A percentile compares a stretch with the other conserved stretches of the same genome.
These are phyloP conservation scores for Corvus moneduloides DNA, from an alignment of 2,113 vertebrate species.

Conservation along the genomic window DNA sequence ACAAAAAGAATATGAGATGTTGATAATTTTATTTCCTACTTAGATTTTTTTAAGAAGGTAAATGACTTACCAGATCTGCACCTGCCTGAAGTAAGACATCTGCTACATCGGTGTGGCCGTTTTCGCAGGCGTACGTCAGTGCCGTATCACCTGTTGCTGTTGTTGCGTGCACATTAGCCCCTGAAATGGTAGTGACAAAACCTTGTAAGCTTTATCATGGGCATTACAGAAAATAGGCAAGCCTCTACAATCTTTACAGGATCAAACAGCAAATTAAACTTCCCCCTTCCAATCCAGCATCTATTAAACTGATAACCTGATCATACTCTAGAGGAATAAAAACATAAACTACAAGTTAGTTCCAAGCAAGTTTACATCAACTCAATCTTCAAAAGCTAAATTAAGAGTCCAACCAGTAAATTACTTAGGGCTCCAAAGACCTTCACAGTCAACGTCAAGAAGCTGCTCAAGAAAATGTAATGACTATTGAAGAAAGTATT, in stretches of 20 bases:
- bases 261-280: not conserved
- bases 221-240: accelerated
- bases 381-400: not conserved
- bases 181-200: slow-evolving; percentile 58
- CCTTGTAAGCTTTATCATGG: not conserved
- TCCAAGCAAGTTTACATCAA: not conserved
- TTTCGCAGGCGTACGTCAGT: slow-evolving; percentile 96
- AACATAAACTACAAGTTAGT: not conserved
- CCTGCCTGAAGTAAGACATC: slow-evolving; percentile 96
- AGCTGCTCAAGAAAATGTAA: not conserved
- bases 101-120: slow-evolving; percentile 97
- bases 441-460: not conserved
- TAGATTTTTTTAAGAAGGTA: not conserved
- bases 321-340: not conserved
- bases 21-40: not conserved
- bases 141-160: slow-evolving; percentile 98
- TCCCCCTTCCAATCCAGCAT: not conserved
- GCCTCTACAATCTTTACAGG: not conserved
- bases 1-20: accelerated
- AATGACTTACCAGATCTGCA: slow-evolving; percentile 88
- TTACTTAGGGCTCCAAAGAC: not conserved
- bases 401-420: not conserved
- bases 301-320: not conserved
- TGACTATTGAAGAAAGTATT: accelerated
- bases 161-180: slow-evolving; percentile 96